Percentiles rank a stretch among this genome's conserved stretches.
These are phyloP conservation scores for Oriolus oriolus DNA, from an alignment of 2,113 vertebrate species.

Conservation along the genomic window DNA sequence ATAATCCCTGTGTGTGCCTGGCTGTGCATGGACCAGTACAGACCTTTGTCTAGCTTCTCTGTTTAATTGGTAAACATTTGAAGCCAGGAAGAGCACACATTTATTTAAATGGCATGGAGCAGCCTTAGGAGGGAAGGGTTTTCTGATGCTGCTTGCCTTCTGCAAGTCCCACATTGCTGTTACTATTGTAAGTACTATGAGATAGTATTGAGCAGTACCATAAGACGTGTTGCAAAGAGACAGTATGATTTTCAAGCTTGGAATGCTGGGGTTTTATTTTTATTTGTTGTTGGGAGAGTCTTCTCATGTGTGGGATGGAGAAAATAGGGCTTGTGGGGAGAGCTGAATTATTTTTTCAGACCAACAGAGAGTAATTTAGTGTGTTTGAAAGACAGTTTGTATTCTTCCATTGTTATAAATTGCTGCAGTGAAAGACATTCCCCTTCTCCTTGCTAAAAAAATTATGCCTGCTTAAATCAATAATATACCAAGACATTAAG, in stretches of 20 bases:
- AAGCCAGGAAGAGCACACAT: not conserved
- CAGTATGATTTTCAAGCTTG: not conserved
- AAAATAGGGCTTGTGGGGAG: not conserved
- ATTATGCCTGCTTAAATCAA: not conserved
- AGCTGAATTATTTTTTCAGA: not conserved
- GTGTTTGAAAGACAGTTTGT: not conserved
- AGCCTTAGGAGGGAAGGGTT: not conserved
- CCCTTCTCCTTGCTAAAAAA: not conserved
- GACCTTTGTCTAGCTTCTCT: not conserved
- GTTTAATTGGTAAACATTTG: not conserved
- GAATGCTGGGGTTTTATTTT: not conserved
- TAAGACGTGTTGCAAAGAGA: not conserved
- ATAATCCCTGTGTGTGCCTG: not conserved
- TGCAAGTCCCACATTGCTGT: not conserved
- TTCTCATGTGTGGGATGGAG: not conserved
- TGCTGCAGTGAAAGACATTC: not conserved
- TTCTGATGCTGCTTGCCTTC: not conserved
- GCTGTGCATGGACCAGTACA: not conserved
- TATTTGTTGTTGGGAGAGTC: not conserved
- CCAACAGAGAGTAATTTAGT: not conserved
- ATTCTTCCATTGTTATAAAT: not conserved
- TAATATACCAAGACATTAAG: not conserved
- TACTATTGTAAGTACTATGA: not conserved
- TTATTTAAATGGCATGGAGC: not conserved
- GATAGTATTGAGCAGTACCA: not conserved